Conservation (phyloP, 2,113 vertebrate genomes). For the Anolis carolinensis region DNA sequence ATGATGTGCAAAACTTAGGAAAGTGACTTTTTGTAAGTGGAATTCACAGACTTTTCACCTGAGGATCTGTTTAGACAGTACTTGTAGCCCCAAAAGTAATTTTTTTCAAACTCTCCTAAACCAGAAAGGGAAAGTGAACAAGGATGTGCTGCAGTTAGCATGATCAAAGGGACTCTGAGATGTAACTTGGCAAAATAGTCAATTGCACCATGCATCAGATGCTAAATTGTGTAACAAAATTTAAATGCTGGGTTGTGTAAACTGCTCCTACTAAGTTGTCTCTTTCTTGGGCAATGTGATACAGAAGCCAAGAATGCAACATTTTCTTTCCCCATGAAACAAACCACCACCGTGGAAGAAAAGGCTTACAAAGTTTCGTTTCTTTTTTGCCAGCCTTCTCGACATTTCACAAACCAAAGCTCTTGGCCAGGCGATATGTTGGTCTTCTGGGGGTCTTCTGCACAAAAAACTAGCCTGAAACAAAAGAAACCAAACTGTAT, state of each 20-base stretch:
- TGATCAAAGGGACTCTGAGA: no score
- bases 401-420: slow-evolving; percentile 88
- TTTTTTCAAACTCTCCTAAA: not conserved
- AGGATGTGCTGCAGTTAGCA: not conserved
- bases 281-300: not conserved
- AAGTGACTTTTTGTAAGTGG: not conserved
- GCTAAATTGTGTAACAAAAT: not conserved
- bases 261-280: no score
- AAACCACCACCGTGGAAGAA: no score
- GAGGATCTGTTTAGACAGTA: no score
- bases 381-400: slow-evolving; percentile 83
- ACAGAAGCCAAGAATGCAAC: not conserved
- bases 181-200: no score
- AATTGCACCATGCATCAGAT: not conserved
- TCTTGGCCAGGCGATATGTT: slow-evolving; percentile 85
- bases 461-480: slow-evolving; percentile 90
- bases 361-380: slow-evolving; percentile 64
- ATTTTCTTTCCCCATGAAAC: no score
- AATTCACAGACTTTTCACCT: not conserved
- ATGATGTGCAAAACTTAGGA: not conserved
- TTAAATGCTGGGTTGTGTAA: no score
- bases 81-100: no score
- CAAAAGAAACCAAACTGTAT: not conserved
- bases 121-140: not conserved
- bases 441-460: slow-evolving; percentile 74